A percentile compares a stretch with the other conserved stretches of the same genome.
These are phyloP conservation scores for Agrotis ipsilon DNA, from an alignment of 2,888 invertebrate genomes.

Conservation along the genomic window DNA sequence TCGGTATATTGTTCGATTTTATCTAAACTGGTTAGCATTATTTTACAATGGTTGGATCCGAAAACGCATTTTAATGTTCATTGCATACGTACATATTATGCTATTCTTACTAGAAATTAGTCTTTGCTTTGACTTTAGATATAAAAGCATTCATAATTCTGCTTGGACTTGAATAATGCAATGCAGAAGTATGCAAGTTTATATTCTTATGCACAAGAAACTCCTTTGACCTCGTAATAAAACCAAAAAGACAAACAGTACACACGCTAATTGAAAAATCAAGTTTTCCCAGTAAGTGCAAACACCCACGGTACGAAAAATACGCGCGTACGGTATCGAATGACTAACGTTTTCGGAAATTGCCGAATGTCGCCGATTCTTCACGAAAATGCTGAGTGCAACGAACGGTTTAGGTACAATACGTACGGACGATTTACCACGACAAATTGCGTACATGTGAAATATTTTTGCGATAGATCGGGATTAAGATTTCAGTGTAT, in stretches of 20 bases:
- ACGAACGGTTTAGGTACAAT: constrained; percentile 71
- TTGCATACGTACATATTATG: not conserved
- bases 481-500: constrained; percentile 50
- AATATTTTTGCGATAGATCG: constrained; percentile 48
- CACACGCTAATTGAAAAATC: constrained; percentile 56
- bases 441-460: constrained; percentile 60
- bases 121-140: not conserved
- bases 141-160: not conserved
- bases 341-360: constrained; percentile 69
- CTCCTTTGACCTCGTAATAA: constrained; percentile 29
- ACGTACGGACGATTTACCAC: constrained; percentile 69
- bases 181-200: not conserved
- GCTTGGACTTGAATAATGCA: not conserved
- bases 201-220: not conserved
- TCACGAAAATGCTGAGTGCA: constrained; percentile 70
- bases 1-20: not conserved
- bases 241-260: constrained; percentile 28
- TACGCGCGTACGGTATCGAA: constrained; percentile 58
- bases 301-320: constrained; percentile 55
- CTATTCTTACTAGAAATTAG: too few relatives aligned
- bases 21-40: constrained; percentile 14
- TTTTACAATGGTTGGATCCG: not conserved
- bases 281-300: constrained; percentile 58
- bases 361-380: constrained; percentile 66
- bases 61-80: not conserved